Percentiles rank a stretch among this genome's conserved stretches.
Conservation (phyloP, 2,888 invertebrate species). For the Drosophila fungiperda region DNA sequence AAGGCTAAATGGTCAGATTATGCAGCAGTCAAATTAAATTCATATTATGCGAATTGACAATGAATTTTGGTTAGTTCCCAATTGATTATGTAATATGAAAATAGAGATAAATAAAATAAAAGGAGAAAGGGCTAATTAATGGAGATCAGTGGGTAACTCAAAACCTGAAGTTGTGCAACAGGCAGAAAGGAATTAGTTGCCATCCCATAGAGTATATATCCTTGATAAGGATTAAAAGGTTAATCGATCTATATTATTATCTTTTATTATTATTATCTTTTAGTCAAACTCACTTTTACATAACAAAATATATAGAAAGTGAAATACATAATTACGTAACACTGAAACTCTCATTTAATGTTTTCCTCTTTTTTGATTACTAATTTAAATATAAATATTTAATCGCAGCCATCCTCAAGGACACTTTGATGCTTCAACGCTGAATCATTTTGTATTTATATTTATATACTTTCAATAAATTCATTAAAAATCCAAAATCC, state of each 20-base stretch:
- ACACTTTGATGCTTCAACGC: constrained; percentile 9
- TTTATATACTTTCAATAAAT: neutral
- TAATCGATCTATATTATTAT: neutral
- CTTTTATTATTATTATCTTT: too few relatives aligned
- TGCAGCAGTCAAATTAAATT: constrained; percentile 25
- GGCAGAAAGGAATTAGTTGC: neutral
- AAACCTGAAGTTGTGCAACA: neutral
- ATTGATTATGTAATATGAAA: neutral
- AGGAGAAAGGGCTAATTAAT: neutral
- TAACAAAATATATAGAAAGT: neutral
- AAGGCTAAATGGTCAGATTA: constrained; percentile 32
- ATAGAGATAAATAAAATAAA: neutral
- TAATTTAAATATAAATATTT: neutral
- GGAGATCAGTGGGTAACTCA: neutral
- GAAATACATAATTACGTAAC: neutral
- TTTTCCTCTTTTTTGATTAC: neutral
- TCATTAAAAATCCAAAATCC: too few relatives aligned
- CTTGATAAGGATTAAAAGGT: neutral
- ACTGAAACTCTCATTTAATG: neutral
- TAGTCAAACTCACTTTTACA: neutral
- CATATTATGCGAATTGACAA: constrained; percentile 9
- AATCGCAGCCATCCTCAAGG: constrained; percentile 24
- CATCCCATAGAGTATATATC: neutral
- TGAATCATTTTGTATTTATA: constrained; percentile 31
- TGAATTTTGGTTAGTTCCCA: constrained; percentile 29